Evolutionary conservation across 1,140 invertebrate genomes (phyloP), one percentile per base, ranked within the genome.

Genomic region (Callitettix versicolor): DNA sequence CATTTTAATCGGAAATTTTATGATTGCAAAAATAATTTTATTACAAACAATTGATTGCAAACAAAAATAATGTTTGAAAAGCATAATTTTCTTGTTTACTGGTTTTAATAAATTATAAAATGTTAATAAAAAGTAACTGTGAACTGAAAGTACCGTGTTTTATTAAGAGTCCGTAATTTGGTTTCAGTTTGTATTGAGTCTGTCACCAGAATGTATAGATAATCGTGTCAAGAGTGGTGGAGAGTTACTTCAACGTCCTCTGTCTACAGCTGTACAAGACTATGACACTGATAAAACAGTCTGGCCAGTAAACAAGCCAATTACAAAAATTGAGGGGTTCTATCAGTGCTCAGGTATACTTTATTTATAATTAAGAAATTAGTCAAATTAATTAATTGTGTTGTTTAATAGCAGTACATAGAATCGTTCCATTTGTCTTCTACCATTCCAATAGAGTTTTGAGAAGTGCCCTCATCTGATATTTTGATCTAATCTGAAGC

Each of bases 261-360:
- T 90, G 0, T 89, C 86, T 0, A 77, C 73, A 0, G 88, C 85
- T 0, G 73, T 71, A 11, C 88, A 91, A 65, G 73, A 76, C 11
- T 91, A 76, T 63, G 78, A 87, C 52, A 85, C 81, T 0, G 78
- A 88, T 58, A 76, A 80, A 60, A 71, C 78, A n/a, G 61, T 82
- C 42, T 92, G 84, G 77, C 91, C 91, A 0, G 64, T 92, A 1
- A 88, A 81, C 59, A 71, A 92, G 66, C 81, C 88, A 0, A 67
- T 91, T 20, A 72, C 78, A 1, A 94, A 94, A 68, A 58, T 88
- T 9, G 88, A 91, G 69, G 80, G 82, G 2, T 61, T 83, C 24
- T 71, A 79, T 33, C 86, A 92, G 73, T 83, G 77, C 38, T 78
- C 84, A 15, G 79, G 69, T 69, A 21, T n/a, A 5, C 6, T 11